These are phyloP conservation scores for Aselliscus stoliczkanus DNA, from an alignment of 2,797 vertebrate genomes.

Conservation along the genomic window DNA sequence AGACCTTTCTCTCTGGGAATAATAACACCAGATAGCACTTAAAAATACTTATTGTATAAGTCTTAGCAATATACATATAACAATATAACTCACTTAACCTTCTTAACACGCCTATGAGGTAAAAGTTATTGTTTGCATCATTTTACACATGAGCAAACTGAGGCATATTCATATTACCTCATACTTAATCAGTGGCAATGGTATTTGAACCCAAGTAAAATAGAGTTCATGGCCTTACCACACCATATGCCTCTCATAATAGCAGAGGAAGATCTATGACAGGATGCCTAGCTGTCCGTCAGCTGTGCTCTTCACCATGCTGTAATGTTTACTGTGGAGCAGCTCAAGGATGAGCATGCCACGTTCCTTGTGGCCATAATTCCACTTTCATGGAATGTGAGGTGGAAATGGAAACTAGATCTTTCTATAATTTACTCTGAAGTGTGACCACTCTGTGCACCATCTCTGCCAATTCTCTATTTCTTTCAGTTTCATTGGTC, in stretches of 20 bases:
- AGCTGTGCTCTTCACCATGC: background rate
- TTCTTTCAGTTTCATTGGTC: background rate
- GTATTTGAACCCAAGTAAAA: background rate
- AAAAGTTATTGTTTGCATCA: background rate
- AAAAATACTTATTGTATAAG: background rate
- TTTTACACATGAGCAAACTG: background rate
- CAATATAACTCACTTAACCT: background rate
- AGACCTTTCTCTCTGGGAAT: background rate
- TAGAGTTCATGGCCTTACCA: background rate
- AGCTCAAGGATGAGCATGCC: background rate
- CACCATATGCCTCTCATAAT: background rate
- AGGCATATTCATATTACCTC: background rate
- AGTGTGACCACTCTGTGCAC: background rate
- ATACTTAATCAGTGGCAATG: background rate
- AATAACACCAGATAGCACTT: background rate
- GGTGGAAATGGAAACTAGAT: background rate
- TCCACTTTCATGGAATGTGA: background rate
- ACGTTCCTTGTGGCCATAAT: background rate
- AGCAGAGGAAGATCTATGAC: background rate
- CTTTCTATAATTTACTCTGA: background rate
- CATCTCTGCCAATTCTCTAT: background rate
- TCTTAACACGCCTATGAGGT: background rate
- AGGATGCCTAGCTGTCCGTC: background rate
- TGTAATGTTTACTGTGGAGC: background rate
- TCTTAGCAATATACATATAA: background rate